Conservation (phyloP, 2,113 vertebrate genomes). For the Gymnorhina tibicen region DNA sequence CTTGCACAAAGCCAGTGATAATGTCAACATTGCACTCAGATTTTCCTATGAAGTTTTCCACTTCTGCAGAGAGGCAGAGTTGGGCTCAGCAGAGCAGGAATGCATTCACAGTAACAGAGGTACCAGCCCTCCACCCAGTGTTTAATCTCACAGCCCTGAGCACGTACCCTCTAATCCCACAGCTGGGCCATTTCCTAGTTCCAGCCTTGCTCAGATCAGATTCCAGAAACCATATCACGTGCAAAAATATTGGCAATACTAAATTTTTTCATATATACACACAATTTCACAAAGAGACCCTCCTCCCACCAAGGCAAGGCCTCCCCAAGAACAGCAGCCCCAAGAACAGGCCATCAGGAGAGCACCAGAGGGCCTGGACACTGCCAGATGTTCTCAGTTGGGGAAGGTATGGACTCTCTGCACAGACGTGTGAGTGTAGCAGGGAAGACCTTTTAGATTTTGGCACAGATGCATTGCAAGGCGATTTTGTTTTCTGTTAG, state of each 20-base stretch:
- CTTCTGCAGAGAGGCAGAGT: neutral
- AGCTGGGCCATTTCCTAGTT: neutral
- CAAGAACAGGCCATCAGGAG: neutral
- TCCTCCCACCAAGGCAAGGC: neutral
- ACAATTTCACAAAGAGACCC: neutral
- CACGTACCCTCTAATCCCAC: neutral
- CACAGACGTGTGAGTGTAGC: accelerated
- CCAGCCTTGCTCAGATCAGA: neutral
- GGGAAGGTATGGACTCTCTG: neutral
- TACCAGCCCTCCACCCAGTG: neutral
- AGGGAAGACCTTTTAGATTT: neutral
- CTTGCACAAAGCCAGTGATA: neutral
- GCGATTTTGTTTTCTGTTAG: neutral
- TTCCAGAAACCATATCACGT: accelerated
- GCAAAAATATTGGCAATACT: neutral
- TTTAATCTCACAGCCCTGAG: neutral
- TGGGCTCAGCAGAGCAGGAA: neutral
- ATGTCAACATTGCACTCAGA: neutral
- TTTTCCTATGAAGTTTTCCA: neutral
- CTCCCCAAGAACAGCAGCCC: neutral
- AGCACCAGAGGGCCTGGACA: neutral
- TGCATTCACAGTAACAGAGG: neutral
- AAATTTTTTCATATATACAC: neutral
- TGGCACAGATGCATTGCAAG: neutral
- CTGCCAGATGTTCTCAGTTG: neutral